These are phyloP conservation scores for Leptodirus hochenwartii DNA, from an alignment of 2,888 invertebrate species.

Conservation along the genomic window DNA sequence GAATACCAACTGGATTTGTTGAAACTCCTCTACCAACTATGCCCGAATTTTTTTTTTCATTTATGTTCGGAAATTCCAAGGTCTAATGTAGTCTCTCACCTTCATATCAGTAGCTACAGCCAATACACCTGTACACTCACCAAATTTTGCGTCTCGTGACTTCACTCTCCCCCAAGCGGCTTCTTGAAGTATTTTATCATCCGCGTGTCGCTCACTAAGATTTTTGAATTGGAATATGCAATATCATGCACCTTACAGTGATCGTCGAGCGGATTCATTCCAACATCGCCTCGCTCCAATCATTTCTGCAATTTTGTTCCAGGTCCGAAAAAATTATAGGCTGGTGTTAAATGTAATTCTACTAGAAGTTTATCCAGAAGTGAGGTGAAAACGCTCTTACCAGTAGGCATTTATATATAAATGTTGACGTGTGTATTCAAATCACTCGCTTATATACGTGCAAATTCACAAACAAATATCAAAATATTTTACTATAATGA, in stretches of 20 bases:
- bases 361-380: constrained; percentile 14
- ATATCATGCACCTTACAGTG: constrained; percentile 22
- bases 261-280: constrained; percentile 18
- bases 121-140: constrained; percentile 18
- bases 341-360: constrained; percentile 15
- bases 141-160: constrained; percentile 16
- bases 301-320: constrained; percentile 16
- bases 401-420: too few relatives aligned
- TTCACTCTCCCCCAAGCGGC: constrained; percentile 17
- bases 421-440: too few relatives aligned
- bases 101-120: constrained; percentile 18
- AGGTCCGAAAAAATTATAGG: constrained; percentile 16
- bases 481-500: constrained; percentile 4
- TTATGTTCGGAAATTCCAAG: too few relatives aligned
- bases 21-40: too few relatives aligned
- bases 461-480: too few relatives aligned
- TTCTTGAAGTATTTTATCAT: constrained; percentile 19
- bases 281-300: constrained; percentile 18
- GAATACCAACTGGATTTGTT: too few relatives aligned
- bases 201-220: constrained; percentile 16
- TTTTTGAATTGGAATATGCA: constrained; percentile 15
- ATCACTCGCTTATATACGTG: too few relatives aligned
- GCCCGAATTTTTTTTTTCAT: too few relatives aligned
- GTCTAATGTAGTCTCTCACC: too few relatives aligned
- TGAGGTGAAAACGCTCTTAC: too few relatives aligned